Percentiles rank a stretch among this genome's conserved stretches.
These are phyloP conservation scores for Raja brachyura DNA, from an alignment of 2,113 vertebrate species.

Conservation along the genomic window DNA sequence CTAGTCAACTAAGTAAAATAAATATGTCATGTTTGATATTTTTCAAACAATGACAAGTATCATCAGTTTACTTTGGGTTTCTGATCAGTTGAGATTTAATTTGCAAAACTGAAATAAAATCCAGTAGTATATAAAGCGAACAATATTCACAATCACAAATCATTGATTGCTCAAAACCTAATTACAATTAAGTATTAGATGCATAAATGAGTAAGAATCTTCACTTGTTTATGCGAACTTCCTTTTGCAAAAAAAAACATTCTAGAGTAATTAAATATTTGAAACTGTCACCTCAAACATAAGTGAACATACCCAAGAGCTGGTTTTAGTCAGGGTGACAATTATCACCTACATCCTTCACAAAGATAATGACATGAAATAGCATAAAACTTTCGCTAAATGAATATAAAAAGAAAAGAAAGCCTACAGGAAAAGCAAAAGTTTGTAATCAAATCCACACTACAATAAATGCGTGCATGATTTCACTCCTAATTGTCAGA, in stretches of 20 bases:
- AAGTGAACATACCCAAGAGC: conserved; percentile 18
- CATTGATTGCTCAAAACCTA: background rate
- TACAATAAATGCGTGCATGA: background rate
- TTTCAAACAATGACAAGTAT: background rate
- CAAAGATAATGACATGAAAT: background rate
- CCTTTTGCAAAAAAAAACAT: background rate
- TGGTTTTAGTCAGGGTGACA: conserved; percentile 21
- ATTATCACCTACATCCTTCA: conserved; percentile 7
- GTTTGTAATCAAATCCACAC: background rate
- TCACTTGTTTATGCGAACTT: background rate
- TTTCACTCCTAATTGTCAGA: background rate
- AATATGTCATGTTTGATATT: background rate
- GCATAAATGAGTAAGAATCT: background rate
- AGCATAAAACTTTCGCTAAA: background rate
- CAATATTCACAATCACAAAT: conserved; percentile 4
- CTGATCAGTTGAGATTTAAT: background rate
- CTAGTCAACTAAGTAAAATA: too few relatives aligned
- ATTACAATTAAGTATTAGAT: background rate
- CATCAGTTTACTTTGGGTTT: background rate
- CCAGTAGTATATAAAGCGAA: background rate
- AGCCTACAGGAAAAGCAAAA: background rate
- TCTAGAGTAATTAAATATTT: background rate
- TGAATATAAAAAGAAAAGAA: background rate
- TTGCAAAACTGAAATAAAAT: background rate
- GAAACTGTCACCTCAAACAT: background rate